Conservation (phyloP, 2,888 invertebrate genomes). For the Chouioia cunea region DNA sequence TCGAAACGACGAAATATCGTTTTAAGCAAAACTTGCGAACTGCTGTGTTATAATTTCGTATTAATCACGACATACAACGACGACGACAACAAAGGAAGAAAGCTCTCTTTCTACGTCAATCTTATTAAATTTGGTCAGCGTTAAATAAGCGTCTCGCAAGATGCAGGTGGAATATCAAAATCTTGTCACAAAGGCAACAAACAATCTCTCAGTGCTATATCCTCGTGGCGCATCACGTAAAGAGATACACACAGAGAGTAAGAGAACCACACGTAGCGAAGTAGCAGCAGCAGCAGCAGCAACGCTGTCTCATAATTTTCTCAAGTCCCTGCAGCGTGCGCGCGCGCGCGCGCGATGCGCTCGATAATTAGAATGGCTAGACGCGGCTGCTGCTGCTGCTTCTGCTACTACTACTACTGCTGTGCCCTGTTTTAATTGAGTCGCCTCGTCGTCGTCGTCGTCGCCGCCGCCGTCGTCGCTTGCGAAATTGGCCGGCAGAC, state of each 20-base stretch:
- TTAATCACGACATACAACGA: too few relatives aligned
- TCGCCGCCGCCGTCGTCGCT: constrained; percentile 10
- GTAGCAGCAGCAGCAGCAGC: too few relatives aligned
- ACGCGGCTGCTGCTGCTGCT: neutral
- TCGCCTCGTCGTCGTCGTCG: constrained; percentile 25
- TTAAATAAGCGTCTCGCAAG: too few relatives aligned
- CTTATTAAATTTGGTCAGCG: too few relatives aligned
- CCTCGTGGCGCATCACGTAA: neutral
- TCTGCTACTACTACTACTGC: too few relatives aligned
- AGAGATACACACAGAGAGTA: neutral
- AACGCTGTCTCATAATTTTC: constrained; percentile 26
- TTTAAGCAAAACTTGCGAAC: too few relatives aligned
- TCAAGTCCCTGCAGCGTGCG: constrained; percentile 9
- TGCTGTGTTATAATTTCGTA: too few relatives aligned
- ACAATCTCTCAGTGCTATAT: too few relatives aligned
- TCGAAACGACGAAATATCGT: too few relatives aligned
- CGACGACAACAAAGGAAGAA: too few relatives aligned
- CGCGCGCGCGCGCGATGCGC: constrained; percentile 12
- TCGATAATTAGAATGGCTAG: constrained; percentile 44
- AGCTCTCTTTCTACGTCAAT: too few relatives aligned
- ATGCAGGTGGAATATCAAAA: constrained; percentile 29
- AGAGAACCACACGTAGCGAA: too few relatives aligned
- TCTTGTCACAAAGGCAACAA: neutral
- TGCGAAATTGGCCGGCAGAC: constrained; percentile 25
- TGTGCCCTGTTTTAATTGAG: constrained; percentile 40